A percentile compares a stretch with the other conserved stretches of the same genome.
These are phyloP conservation scores for Acromyrmex charruanus DNA, from an alignment of 1,140 invertebrate genomes.

Conservation along the genomic window DNA sequence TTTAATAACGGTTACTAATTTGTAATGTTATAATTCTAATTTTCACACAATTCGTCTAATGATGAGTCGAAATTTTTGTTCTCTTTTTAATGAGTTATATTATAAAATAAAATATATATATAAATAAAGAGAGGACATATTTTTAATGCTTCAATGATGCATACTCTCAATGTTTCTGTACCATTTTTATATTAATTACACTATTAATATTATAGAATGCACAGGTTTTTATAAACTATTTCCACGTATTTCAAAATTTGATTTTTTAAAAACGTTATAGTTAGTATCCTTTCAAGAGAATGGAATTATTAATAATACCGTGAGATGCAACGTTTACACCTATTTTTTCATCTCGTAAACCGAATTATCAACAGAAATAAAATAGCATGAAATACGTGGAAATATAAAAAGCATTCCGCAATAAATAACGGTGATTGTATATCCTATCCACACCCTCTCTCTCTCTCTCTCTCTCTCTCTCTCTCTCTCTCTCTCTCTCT, in stretches of 20 bases:
- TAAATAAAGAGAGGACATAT: background rate
- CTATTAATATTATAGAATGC: background rate
- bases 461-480: background rate
- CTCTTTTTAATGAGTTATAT: background rate
- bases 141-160: background rate
- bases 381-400: background rate
- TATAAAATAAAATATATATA: background rate
- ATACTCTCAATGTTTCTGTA: background rate
- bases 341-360: background rate
- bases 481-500: background rate
- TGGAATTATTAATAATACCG: background rate
- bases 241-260: background rate
- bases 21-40: background rate
- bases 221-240: background rate
- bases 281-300: background rate
- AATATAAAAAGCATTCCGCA: background rate
- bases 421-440: constrained; percentile 24
- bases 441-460: background rate
- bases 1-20: background rate
- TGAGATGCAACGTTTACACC: background rate
- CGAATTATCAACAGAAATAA: background rate
- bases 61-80: background rate
- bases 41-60: background rate
- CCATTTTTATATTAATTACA: background rate
- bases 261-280: background rate